phyloP scores from a whole-genome alignment of 2,888 invertebrate species.

The Plemyria rubiginata region DNA sequence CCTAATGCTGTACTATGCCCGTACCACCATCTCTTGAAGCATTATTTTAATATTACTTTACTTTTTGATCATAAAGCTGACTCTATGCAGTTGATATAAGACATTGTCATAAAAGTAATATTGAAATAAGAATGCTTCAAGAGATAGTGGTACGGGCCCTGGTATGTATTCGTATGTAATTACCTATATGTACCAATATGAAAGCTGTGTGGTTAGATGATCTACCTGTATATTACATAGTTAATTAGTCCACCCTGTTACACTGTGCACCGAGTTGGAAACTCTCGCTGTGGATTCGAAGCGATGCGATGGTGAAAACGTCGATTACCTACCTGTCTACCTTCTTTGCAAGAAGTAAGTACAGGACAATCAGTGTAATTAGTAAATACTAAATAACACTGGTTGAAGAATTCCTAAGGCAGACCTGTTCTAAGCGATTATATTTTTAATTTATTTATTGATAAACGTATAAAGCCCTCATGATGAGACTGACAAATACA shows the following conservation, averaged over 20 bases:
- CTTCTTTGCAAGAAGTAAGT: conserved; percentile 33
- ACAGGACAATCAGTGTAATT: conserved; percentile 2
- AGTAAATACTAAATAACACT: conserved; percentile 3
- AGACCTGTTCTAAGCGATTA: not conserved
- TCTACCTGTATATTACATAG: conserved; percentile 44
- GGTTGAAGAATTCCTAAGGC: conserved; percentile 9
- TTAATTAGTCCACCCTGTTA: conserved; percentile 53
- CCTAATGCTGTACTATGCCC: not conserved
- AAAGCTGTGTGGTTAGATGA: conserved; percentile 45
- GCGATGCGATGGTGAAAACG: conserved; percentile 61
- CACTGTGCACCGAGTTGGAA: conserved; percentile 64
- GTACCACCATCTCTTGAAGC: too few species aligned
- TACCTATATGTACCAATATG: conserved; percentile 45
- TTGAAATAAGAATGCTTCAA: too few species aligned
- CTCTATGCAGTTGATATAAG: too few species aligned
- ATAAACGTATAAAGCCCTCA: too few species aligned
- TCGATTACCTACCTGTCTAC: conserved; percentile 43
- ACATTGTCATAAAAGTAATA: too few species aligned
- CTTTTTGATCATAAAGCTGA: too few species aligned
- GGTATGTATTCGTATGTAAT: conserved; percentile 16
- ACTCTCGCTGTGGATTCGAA: conserved; percentile 59
- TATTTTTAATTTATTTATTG: not conserved
- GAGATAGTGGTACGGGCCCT: too few species aligned
- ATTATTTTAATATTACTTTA: too few species aligned
- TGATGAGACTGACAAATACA: too few species aligned